These are phyloP conservation scores for Macrophya annulata DNA, from an alignment of 2,888 invertebrate species.

Conservation along the genomic window DNA sequence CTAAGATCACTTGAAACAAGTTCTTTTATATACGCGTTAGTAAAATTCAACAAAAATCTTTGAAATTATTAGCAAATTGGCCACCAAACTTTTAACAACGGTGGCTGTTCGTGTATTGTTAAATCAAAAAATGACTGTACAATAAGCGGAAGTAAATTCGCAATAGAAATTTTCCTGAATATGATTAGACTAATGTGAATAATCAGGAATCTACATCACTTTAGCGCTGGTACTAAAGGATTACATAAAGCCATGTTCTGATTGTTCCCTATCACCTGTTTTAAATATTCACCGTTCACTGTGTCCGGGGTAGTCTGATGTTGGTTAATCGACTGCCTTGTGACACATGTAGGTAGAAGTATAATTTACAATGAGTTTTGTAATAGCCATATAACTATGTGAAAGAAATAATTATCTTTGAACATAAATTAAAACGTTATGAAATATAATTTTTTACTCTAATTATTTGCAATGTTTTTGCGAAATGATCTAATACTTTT, in stretches of 20 bases:
- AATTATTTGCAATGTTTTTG: not conserved
- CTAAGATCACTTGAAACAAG: too few species aligned
- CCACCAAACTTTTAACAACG: not conserved
- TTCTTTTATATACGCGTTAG: too few species aligned
- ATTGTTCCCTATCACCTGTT: not conserved
- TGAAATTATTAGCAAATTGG: not conserved
- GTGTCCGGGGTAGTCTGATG: not conserved
- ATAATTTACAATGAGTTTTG: not conserved
- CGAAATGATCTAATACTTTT: not conserved
- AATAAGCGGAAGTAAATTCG: not conserved
- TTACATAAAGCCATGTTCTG: not conserved
- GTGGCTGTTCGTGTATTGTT: not conserved
- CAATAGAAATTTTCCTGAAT: not conserved
- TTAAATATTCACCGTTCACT: not conserved
- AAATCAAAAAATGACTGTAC: not conserved
- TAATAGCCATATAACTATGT: not conserved
- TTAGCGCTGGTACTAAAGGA: not conserved
- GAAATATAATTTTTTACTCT: not conserved
- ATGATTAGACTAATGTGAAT: not conserved
- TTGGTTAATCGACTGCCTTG: not conserved
- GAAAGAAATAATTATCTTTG: not conserved
- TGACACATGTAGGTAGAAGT: constrained; percentile 27
- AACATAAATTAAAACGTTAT: not conserved
- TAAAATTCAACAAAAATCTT: not conserved
- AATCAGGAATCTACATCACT: not conserved